Evolutionary conservation across 2,888 invertebrate genomes (phyloP), one percentile per base, ranked within the genome.

Genomic region (Zhuqinia jingwanae): DNA sequence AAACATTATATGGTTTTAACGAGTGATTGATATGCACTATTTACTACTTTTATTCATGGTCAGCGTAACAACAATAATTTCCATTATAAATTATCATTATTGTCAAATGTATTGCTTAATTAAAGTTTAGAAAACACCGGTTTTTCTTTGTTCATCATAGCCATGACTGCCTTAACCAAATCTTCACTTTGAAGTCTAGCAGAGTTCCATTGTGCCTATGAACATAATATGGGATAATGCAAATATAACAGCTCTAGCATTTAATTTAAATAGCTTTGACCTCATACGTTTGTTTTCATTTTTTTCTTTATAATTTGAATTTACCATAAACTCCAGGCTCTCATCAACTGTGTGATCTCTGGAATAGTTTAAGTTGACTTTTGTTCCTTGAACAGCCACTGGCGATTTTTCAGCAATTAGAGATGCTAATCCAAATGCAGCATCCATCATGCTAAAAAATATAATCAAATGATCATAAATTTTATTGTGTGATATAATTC

Each of bases 111-210:
- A n/a, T 27, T n/a, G 20, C 6, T 80, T 17, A 56, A 1, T 58
- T 83, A 83, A 8, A 83, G 30, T 65, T 83, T 83, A 2, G 83
- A 75, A 27, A 84, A 87, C 25, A 36, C 45, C 13, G 84, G 50
- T 15, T 73, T 87, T 1, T 80, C 50, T 84, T 97, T 97, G 0
- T 95, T 95, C 20, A 95, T 95, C 89, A 94, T 94, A 0, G 97
- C 96, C 92, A 95, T 95, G 0, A 95, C 95, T 0, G 97, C 95
- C 91, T 96, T 96, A 65, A 95, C 92, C 78, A 97, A 94, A 92
- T 99, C 99, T 92, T 98, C 97, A 90, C 97, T 97, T 92, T 98
- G 98, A 22, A 99, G 93, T 94, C 96, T 96, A n/a, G 94, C 92
- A 92, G 96, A 96, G 93, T 99, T 99, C 92, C 96, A 94, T 36